These are phyloP conservation scores for Blera fallax DNA, from an alignment of 2,888 invertebrate genomes.

Conservation along the genomic window DNA sequence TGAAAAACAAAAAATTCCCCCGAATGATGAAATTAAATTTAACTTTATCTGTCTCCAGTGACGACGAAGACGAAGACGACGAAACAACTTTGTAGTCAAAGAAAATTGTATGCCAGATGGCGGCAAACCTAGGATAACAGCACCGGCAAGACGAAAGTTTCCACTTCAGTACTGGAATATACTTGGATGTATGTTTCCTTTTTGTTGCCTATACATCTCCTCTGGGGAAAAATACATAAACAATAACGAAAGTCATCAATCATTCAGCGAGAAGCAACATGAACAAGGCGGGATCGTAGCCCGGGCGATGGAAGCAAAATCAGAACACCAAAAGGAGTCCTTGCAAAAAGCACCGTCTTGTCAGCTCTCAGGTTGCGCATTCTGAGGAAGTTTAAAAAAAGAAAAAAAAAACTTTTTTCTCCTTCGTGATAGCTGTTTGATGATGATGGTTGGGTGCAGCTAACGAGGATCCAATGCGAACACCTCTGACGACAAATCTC, in stretches of 20 bases:
- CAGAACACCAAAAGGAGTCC: background rate
- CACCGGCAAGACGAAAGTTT: conserved; percentile 52
- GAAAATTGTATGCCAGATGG: conserved; percentile 60
- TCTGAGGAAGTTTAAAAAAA: background rate
- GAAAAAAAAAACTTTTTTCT: background rate
- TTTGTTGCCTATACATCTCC: background rate
- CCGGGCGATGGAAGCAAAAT: conserved; percentile 14
- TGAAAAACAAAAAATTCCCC: conserved; percentile 49
- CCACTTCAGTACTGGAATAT: conserved; percentile 51
- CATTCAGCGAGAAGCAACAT: conserved; percentile 46
- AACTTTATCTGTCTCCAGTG: conserved; percentile 63
- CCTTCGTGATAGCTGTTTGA: conserved; percentile 63
- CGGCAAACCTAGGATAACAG: conserved; percentile 65
- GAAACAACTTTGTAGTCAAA: conserved; percentile 50
- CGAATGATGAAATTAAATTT: conserved; percentile 67
- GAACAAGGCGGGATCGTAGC: conserved; percentile 26
- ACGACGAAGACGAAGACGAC: conserved; percentile 10
- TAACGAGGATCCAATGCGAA: conserved; percentile 53
- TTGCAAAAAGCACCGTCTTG: conserved; percentile 22
- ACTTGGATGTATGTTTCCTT: no score
- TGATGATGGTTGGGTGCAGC: conserved; percentile 62
- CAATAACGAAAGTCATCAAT: conserved; percentile 70
- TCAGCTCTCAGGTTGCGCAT: conserved; percentile 33
- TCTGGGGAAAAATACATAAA: conserved; percentile 53
- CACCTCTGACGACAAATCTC: conserved; percentile 15